Percentiles rank a stretch among this genome's conserved stretches.
Evolutionary conservation across 1,140 invertebrate species (phyloP).

Genomic region (Bacillus rossius): DNA sequence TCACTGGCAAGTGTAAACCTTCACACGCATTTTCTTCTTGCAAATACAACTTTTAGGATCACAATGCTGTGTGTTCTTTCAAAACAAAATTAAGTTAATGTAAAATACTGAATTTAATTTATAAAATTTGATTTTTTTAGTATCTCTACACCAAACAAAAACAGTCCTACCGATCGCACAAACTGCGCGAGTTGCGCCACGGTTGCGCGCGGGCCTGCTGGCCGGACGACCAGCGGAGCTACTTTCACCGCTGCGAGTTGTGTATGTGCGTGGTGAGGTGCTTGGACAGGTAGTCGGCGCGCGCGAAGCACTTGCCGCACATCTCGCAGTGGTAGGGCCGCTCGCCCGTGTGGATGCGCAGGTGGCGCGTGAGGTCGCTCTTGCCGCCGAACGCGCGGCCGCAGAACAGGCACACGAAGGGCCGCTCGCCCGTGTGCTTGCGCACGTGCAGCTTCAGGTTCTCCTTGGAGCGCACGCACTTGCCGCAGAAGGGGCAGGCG

Average conservation of each 20-base stretch:
- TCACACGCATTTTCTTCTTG: not conserved
- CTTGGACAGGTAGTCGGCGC: conserved; percentile 86
- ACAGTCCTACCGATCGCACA: no score
- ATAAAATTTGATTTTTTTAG: no score
- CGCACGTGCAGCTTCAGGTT: conserved; percentile 83
- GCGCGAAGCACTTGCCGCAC: conserved; percentile 84
- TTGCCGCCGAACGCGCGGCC: conserved; percentile 81
- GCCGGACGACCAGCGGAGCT: no score
- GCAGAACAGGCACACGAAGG: conserved; percentile 83
- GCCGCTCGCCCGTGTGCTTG: conserved; percentile 82
- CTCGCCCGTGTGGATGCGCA: conserved; percentile 81
- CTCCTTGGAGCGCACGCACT: conserved; percentile 82
- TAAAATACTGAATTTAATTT: no score
- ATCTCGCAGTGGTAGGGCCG: conserved; percentile 85
- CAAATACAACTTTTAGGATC: not conserved
- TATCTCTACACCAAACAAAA: no score
- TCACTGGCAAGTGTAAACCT: not conserved
- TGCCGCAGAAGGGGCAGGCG: conserved; percentile 83
- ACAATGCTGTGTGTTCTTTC: no score
- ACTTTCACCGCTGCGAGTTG: conserved; percentile 30
- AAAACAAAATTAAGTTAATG: no score
- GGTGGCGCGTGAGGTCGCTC: conserved; percentile 77
- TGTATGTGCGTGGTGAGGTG: conserved; percentile 85
- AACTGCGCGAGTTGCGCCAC: no score
- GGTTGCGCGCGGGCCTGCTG: not conserved